Evolutionary conservation across 2,113 vertebrate species (phyloP).

Genomic region (Leptobrachium leishanense): DNA sequence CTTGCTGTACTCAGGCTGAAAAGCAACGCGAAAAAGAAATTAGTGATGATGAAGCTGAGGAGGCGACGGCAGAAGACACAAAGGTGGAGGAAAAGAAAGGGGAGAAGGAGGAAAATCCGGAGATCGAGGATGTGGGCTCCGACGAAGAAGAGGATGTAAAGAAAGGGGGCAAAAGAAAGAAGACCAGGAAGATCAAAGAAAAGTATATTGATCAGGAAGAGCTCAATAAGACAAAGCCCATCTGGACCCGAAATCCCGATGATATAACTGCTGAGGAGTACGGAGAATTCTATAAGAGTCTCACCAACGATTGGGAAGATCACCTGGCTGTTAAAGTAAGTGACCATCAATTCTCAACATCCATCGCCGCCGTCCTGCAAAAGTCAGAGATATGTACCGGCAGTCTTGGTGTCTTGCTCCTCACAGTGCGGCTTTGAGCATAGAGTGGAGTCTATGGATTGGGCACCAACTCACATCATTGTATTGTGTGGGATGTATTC

Average conservation of each 20-base stretch:
- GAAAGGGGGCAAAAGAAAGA: constrained; percentile 76
- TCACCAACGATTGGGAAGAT: constrained; percentile 87
- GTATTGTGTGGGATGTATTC: no score
- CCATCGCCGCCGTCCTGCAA: no score
- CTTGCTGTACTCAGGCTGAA: constrained; percentile 65
- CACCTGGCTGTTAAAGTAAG: constrained; percentile 82
- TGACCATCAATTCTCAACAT: neutral
- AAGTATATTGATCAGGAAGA: constrained; percentile 77
- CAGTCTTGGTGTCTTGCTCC: no score
- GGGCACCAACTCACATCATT: no score
- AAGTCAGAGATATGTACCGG: no score
- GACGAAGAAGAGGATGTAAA: constrained; percentile 78
- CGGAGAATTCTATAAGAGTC: constrained; percentile 93
- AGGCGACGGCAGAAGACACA: constrained; percentile 62
- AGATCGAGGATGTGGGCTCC: constrained; percentile 82
- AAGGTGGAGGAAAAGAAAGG: constrained; percentile 63
- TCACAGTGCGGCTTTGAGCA: no score
- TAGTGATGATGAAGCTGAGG: constrained; percentile 82
- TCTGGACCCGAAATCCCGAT: constrained; percentile 94
- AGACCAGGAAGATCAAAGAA: constrained; percentile 75
- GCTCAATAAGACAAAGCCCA: constrained; percentile 66
- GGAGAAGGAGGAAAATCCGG: constrained; percentile 76
- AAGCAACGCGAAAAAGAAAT: constrained; percentile 83
- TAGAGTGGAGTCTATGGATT: no score
- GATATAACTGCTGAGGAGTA: constrained; percentile 95